Base-by-base conservation (phyloP, 30 jellyfish, hydroid and myxozoan species). In the Haliclystus octoradiatus region DNA sequence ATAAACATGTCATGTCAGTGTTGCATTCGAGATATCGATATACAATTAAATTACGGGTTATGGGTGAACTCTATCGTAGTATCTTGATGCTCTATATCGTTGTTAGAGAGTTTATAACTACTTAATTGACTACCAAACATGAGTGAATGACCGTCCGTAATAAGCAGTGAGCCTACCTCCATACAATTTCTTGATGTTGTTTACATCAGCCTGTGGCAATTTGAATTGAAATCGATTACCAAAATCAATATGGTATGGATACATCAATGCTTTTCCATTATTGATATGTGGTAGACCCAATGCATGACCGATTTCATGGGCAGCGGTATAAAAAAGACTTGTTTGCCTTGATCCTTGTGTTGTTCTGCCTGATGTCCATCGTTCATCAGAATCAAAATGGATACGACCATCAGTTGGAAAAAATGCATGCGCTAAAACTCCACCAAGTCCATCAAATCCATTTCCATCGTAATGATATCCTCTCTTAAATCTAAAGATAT, bases 221-320 rank as follows among this genome's bases (percentile, higher is more conserved):
- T 34, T 15, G 50, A 83, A 75, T 35, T 70, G 47, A 1, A 76
- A 64, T 25, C 40, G 34, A 72, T 76, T 75, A 4, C 95, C 95
- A n/a, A n/a, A n/a, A n/a, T n/a, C n/a, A 26, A 62, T 70, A 49
- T 83, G 76, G 57, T 52, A 75, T 0, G 95, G 95, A 53, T 83
- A 83, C 95, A 83, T 83, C 67, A 83, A 66, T 0, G 92, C 84
- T 25, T 79, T 92, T 61, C 77, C 70, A 50, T 75, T 83, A 50
- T 60, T 63, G 47, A 92, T 75, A 65, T 83, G 95, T 29, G 85
- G 81, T 66, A 83, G 72, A 2, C 95, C 95, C 23, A 83, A 73
- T n/a, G 95, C 92, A 62, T 83, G 95, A 2, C 95, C 95, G 76
- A 83, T 75, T 52, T 83, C 95, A 51, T 83, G 95, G 22, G 95